phyloP scores from a whole-genome alignment of 2,888 invertebrate genomes.

The Norana najaformis region DNA sequence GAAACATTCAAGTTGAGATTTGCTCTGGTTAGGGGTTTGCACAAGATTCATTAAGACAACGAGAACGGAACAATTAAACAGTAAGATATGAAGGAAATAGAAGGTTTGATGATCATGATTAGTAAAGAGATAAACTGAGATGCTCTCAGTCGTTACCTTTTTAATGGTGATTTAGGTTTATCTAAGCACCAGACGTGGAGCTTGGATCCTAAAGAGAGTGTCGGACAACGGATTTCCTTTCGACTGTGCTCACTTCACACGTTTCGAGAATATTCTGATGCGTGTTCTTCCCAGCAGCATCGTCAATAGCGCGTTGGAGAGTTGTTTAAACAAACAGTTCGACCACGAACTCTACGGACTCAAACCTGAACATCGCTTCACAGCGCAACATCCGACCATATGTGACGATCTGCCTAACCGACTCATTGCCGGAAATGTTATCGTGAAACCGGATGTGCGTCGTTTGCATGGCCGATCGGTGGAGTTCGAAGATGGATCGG shows the following conservation, averaged over 20 bases:
- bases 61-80: too few species aligned
- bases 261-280: not conserved
- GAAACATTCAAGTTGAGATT: too few species aligned
- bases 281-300: not conserved
- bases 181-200: constrained; percentile 62
- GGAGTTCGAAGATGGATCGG: constrained; percentile 56
- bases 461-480: constrained; percentile 52
- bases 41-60: too few species aligned
- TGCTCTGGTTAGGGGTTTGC: too few species aligned
- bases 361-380: constrained; percentile 56
- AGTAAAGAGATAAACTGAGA: not conserved
- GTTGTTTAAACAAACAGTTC: constrained; percentile 52
- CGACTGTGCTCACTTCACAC: constrained; percentile 46
- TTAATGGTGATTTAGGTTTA: constrained; percentile 53
- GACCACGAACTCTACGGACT: constrained; percentile 62
- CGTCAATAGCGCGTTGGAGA: constrained; percentile 32
- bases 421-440: constrained; percentile 59
- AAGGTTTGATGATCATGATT: too few species aligned
- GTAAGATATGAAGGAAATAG: too few species aligned
- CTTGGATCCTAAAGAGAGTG: constrained; percentile 62
- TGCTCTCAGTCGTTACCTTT: not conserved
- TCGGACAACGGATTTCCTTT: constrained; percentile 51
- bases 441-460: constrained; percentile 54
- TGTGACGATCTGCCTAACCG: constrained; percentile 63
- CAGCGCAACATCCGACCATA: constrained; percentile 58